A percentile compares a stretch with the other conserved stretches of the same genome.
These are phyloP conservation scores for Chauna torquata DNA, from an alignment of 2,113 vertebrate genomes.

Conservation along the genomic window DNA sequence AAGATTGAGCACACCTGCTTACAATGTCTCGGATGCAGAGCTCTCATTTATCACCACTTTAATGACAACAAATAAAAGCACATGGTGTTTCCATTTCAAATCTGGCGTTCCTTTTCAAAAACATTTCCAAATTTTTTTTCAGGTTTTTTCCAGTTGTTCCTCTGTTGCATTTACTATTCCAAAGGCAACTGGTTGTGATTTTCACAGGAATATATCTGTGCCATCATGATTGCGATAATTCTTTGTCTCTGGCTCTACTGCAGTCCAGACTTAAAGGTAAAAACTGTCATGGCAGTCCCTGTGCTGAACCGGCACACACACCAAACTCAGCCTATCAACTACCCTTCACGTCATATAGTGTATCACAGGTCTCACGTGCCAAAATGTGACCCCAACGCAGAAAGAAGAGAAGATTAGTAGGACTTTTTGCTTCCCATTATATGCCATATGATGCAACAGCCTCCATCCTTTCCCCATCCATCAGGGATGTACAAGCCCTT, in stretches of 20 bases:
- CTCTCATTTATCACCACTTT: not conserved
- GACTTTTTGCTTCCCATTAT: not conserved
- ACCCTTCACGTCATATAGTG: not conserved
- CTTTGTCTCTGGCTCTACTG: not conserved
- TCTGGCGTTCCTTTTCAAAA: not conserved
- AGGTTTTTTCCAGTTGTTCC: not conserved
- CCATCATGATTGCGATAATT: not conserved
- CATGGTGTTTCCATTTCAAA: not conserved
- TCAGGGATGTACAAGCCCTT: not conserved
- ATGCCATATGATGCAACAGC: fast-evolving
- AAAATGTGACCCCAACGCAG: not conserved
- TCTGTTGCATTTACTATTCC: not conserved
- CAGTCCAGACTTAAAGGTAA: not conserved
- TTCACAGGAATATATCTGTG: not conserved
- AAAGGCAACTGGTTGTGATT: not conserved
- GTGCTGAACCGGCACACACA: not conserved
- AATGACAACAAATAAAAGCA: not conserved
- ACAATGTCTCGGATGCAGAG: not conserved
- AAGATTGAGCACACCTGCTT: not conserved
- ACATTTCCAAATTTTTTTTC: not conserved
- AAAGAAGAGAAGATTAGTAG: not conserved
- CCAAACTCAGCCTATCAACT: not conserved
- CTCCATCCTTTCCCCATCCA: not conserved
- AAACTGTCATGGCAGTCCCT: not conserved
- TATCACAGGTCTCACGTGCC: not conserved